Conservation (phyloP, 2,888 invertebrate species). For the Meandrusa payeni region DNA sequence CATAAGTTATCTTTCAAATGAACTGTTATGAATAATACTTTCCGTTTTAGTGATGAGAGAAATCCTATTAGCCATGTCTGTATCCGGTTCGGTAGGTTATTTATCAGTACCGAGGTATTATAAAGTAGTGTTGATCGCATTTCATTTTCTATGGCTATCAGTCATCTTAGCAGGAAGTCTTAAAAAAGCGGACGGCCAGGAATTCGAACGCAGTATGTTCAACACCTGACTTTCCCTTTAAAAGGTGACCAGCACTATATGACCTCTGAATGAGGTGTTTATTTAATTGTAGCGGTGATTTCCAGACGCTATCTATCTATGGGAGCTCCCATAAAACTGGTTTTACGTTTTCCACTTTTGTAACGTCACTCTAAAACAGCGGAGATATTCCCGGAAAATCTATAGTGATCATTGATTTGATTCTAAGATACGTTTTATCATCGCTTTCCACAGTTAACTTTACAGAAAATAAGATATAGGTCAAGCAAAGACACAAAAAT, state of each 20-base stretch:
- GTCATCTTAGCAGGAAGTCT: constrained; percentile 21
- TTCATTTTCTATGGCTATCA: constrained; percentile 18
- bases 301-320: neutral
- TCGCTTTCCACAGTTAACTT: no score
- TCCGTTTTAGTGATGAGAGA: no score
- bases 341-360: constrained; percentile 5
- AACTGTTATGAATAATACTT: no score
- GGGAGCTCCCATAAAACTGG: constrained; percentile 9
- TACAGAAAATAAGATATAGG: no score
- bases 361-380: constrained; percentile 6
- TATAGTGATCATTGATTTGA: constrained; percentile 2
- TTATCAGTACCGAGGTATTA: constrained; percentile 4
- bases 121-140: constrained; percentile 1
- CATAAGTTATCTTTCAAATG: no score
- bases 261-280: constrained; percentile 2
- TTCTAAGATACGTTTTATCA: constrained; percentile 9
- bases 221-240: constrained; percentile 21
- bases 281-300: neutral
- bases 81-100: constrained; percentile 2
- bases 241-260: constrained; percentile 11
- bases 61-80: no score
- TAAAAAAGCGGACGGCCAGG: constrained; percentile 20
- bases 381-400: constrained; percentile 11
- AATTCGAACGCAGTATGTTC: constrained; percentile 13
- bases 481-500: no score